Base-by-base conservation (phyloP, 2,797 vertebrate genomes). In the Phyllotis vaccarum region DNA sequence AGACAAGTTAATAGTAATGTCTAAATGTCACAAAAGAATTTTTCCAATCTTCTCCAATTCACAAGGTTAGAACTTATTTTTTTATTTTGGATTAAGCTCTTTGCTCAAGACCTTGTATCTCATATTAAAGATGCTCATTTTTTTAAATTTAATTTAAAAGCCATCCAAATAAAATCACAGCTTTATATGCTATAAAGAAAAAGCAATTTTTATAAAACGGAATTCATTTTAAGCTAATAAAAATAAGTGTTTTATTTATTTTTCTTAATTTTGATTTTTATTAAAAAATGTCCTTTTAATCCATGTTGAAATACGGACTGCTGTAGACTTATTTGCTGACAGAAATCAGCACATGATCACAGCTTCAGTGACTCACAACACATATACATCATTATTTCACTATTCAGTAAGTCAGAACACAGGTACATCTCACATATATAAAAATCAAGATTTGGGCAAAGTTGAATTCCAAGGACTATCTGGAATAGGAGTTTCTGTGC, bases 221-320 rank as follows among this genome's bases (percentile, higher is more conserved):
- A 95, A 46, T 37, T 22, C 46, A n/a, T n/a, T n/a, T n/a, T n/a
- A n/a, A n/a, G n/a, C n/a, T n/a, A n/a, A n/a, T n/a, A n/a, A n/a
- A n/a, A n/a, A n/a, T n/a, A n/a, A n/a, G n/a, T n/a, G n/a, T n/a
- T n/a, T n/a, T n/a, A n/a, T n/a, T n/a, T n/a, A n/a, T n/a, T n/a
- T n/a, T n/a, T n/a, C n/a, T n/a, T n/a, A n/a, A n/a, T n/a, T n/a
- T n/a, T n/a, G n/a, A n/a, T n/a, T n/a, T n/a, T n/a, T n/a, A n/a
- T n/a, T n/a, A n/a, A n/a, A n/a, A n/a, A n/a, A n/a, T n/a, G n/a
- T n/a, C n/a, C n/a, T n/a, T n/a, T n/a, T n/a, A n/a, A n/a, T n/a
- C n/a, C n/a, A n/a, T n/a, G n/a, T 93, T 46, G 60, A 82, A 93
- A 82, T 75, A 70, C 54, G n/a, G 46, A 93, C 31, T 95, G 29